phyloP scores from a whole-genome alignment of 2,888 invertebrate genomes.

The Aelia acuminata region DNA sequence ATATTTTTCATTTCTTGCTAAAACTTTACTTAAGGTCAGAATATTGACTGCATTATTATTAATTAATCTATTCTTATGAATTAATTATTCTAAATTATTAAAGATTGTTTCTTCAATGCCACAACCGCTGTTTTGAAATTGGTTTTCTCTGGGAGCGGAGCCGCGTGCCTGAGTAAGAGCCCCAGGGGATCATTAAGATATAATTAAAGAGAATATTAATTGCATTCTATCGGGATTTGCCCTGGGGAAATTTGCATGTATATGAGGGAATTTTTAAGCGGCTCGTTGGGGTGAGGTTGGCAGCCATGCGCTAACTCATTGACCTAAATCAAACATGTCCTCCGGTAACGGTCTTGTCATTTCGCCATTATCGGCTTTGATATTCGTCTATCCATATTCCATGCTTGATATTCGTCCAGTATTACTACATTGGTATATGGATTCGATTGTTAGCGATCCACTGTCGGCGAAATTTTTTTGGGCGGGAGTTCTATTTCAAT shows the following conservation, averaged over 20 bases:
- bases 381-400: background rate
- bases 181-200: slow-evolving; percentile 10
- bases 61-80: background rate
- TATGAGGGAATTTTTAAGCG: slow-evolving; percentile 36
- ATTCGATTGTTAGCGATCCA: background rate
- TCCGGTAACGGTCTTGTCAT: slow-evolving; percentile 13
- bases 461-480: background rate
- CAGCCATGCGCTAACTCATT: slow-evolving; percentile 44
- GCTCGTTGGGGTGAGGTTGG: background rate
- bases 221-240: slow-evolving; percentile 32
- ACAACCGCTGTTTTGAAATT: background rate
- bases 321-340: slow-evolving; percentile 29
- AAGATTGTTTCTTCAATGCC: background rate
- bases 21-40: too few species aligned
- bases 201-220: slow-evolving; percentile 42
- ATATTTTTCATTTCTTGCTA: too few species aligned
- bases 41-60: background rate
- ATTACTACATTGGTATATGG: slow-evolving; percentile 15
- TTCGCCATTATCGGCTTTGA: slow-evolving; percentile 9
- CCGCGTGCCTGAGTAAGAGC: background rate
- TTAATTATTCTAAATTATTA: too few species aligned
- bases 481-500: background rate
- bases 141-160: background rate
- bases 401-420: background rate
- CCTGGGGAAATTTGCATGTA: slow-evolving; percentile 17